Evolutionary conservation across 1,140 invertebrate species (phyloP), one percentile per base, ranked within the genome.

Genomic region (Papilio machaon): DNA sequence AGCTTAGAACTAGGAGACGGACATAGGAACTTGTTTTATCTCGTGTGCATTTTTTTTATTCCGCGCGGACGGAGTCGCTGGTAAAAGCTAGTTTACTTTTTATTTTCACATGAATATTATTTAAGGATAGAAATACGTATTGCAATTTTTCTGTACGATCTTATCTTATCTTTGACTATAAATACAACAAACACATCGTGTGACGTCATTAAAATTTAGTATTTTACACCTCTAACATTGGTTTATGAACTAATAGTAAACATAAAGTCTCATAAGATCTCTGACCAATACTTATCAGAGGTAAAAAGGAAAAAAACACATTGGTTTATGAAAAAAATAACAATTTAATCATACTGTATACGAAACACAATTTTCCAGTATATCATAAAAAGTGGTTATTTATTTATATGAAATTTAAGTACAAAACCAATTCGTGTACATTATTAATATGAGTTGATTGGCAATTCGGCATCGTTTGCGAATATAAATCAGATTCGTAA

Each of bases 381-480:
- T 23, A 1, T 17, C 58, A 23, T 23, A 10, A 30, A 15, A 70
- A 70, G 13, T 70, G 23, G 64, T 70, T 3, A 17, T 6, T 64
- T 35, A 70, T 70, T 70, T 70, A 70, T 70, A 70, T 70, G 64
- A 7, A 35, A 70, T 70, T 70, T 35, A 35, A 15, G 13, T 13
- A 70, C 30, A 70, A 70, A 70, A 70, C 30, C 30, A 70, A 70
- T 70, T 70, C 4, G 30, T 35, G 11, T 35, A 70, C 23, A 70
- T 35, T 35, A 70, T 70, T 70, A 70, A 70, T 70, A 70, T 17
- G 64, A 70, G 64, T 70, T 70, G 64, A 70, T 70, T 70, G 64
- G 64, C 64, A 70, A 70, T 70, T 17, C 64, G 13, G 30, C 30
- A 70, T 70, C 64, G 64, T 70, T 70, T 70, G 64, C 30, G 30